Evolutionary conservation across 30 jellyfish, hydroid and myxozoan species (phyloP), one percentile per base, ranked within the genome.

Genomic region (Chrysaora quinquecirrha): DNA sequence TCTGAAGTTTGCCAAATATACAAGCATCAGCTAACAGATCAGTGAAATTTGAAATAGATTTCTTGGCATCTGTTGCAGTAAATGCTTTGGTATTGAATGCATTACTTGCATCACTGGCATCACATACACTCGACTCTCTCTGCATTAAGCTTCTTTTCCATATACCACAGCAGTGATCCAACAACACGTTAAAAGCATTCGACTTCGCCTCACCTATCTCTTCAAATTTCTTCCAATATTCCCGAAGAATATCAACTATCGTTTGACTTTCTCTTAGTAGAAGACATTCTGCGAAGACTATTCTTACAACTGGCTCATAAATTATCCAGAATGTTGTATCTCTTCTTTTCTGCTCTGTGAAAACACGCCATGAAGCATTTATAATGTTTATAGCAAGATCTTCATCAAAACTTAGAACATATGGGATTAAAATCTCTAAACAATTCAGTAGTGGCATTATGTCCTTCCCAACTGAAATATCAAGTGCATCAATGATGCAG

Each of bases 1-100:
- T 75, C 34, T 80, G 96, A 28, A 94, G 67, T 28, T 83, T 96
- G 11, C 99, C 99, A 87, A 87, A 94, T 24, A 79, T 64, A n/a
- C 89, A 61, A 23, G 90, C 91, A 38, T 87, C 86, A 0, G 52
- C 87, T n/a, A 94, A 54, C 63, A 82, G 22, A 73, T 75, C 91
- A 24, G 77, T 9, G 35, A 64, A 80, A 68, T 76, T 18, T 0
- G 25, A 1, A 20, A 60, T 48, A 0, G 90, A 66, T 1, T 52
- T 52, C 23, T 27, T 7, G 12, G 93, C 89, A 10, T n/a, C 31
- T 4, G 27, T n/a, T 22, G 31, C 49, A 47, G 0, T 62, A 14
- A 16, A 31, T n/a, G n/a, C n/a, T n/a, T n/a, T n/a, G n/a, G n/a
- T n/a, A n/a, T n/a, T n/a, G n/a, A n/a, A n/a, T n/a, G n/a, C n/a